Conservation (phyloP, 2,888 invertebrate genomes). For the Apamea sordens region DNA sequence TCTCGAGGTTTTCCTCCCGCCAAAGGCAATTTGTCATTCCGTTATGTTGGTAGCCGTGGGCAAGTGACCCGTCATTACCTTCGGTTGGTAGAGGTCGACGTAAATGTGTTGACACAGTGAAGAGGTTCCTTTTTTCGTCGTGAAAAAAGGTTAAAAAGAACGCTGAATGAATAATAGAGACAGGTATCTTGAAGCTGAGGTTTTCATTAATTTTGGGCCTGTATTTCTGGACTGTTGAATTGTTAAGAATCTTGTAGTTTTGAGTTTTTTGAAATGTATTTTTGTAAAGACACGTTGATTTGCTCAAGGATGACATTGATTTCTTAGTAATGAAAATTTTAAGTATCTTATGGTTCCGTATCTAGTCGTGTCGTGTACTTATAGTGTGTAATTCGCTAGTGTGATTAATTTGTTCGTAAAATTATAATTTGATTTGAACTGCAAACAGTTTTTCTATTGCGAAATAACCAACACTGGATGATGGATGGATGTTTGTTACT, state of each 20-base stretch:
- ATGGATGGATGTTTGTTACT: no score
- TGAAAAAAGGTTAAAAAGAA: conserved; percentile 46
- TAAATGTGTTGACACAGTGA: conserved; percentile 38
- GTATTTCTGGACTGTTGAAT: not conserved
- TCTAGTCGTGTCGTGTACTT: no score
- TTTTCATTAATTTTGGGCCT: not conserved
- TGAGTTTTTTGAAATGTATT: not conserved
- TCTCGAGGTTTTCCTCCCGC: not conserved
- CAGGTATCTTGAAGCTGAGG: not conserved
- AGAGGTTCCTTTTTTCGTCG: conserved; percentile 33
- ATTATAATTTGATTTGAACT: no score
- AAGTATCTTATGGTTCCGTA: no score
- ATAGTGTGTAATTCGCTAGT: no score
- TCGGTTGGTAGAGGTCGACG: conserved; percentile 43
- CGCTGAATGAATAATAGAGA: conserved; percentile 16
- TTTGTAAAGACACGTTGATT: not conserved
- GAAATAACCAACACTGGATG: no score
- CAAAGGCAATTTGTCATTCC: conserved; percentile 46
- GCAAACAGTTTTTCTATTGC: no score
- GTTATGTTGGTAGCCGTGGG: conserved; percentile 43
- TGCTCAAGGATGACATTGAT: no score
- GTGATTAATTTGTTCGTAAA: no score
- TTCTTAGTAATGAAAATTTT: no score
- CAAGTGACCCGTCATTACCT: conserved; percentile 59
- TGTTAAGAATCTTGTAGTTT: not conserved